Evolutionary conservation across 2,888 invertebrate species (phyloP).

Genomic region (Serrognathus titanus): DNA sequence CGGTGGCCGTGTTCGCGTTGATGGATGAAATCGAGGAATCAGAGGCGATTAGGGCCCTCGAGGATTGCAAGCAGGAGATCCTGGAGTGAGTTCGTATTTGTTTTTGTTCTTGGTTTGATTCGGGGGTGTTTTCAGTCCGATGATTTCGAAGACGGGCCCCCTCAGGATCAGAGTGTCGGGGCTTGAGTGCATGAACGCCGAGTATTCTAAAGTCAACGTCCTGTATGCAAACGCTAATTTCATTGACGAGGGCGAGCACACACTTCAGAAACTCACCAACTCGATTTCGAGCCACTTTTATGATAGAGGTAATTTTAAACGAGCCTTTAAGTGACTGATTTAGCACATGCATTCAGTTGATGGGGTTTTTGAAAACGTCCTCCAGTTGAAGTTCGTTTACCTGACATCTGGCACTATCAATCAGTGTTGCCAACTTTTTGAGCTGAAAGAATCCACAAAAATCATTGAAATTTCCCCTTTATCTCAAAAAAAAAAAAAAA

Average conservation of each 20-base stretch:
- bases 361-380: too few species aligned
- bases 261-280: slow-evolving; percentile 64
- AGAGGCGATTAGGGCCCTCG: slow-evolving; percentile 60
- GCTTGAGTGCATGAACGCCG: slow-evolving; percentile 87
- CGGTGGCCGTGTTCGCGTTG: slow-evolving; percentile 71
- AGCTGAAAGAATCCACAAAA: too few species aligned
- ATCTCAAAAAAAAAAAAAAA: too few species aligned
- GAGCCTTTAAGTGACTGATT: too few species aligned
- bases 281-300: slow-evolving; percentile 59
- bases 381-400: too few species aligned
- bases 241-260: slow-evolving; percentile 47
- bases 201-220: slow-evolving; percentile 74
- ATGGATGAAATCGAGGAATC: slow-evolving; percentile 71
- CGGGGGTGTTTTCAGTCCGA: slow-evolving; percentile 28
- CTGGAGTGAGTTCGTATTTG: slow-evolving; percentile 55
- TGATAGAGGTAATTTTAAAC: slow-evolving; percentile 64
- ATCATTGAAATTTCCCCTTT: too few species aligned
- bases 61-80: slow-evolving; percentile 61
- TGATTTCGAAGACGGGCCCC: slow-evolving; percentile 33
- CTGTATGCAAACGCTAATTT: slow-evolving; percentile 68
- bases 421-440: too few species aligned
- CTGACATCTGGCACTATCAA: too few species aligned
- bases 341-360: too few species aligned
- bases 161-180: slow-evolving; percentile 64
- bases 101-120: background rate